Evolutionary conservation across 2,797 vertebrate species (phyloP).

Genomic region (Tamandua tetradactyla): DNA sequence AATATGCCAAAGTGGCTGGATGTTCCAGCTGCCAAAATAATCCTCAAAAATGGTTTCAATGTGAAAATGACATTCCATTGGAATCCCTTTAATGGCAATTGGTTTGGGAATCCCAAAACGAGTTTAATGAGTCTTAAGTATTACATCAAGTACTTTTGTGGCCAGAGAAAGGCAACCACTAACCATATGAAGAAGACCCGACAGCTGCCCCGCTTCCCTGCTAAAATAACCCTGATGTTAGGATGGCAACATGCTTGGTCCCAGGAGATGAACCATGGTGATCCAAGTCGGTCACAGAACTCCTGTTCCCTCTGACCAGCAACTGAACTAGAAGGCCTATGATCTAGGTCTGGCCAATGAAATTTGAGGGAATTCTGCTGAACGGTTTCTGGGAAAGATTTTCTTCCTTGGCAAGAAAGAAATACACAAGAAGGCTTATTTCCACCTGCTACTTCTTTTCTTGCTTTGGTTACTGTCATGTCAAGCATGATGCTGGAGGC

Average conservation of each 20-base stretch:
- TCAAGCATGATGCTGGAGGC: not conserved
- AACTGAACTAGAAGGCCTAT: not conserved
- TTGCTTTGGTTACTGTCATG: not conserved
- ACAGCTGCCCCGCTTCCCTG: not conserved
- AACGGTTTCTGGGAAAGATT: constrained; percentile 10
- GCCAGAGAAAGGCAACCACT: not conserved
- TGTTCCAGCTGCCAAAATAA: not conserved
- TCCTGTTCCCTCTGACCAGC: not conserved
- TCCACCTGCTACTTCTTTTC: not conserved
- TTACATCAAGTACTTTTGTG: not conserved
- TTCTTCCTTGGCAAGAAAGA: not conserved
- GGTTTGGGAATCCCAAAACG: not conserved
- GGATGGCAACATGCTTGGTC: not conserved
- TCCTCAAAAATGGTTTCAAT: not conserved
- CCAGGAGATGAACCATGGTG: not conserved
- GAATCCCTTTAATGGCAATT: not conserved
- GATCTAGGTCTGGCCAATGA: not conserved
- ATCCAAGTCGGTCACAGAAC: not conserved
- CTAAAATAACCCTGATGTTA: constrained; percentile 3
- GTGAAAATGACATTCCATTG: constrained; percentile 23
- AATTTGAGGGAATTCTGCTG: constrained; percentile 18
- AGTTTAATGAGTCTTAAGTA: not conserved
- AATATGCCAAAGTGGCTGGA: constrained; percentile 15
- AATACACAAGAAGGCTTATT: not conserved
- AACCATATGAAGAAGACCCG: not conserved